These are phyloP conservation scores for Poeciliopsis retropinna DNA, from an alignment of 2,113 vertebrate species.

Conservation along the genomic window DNA sequence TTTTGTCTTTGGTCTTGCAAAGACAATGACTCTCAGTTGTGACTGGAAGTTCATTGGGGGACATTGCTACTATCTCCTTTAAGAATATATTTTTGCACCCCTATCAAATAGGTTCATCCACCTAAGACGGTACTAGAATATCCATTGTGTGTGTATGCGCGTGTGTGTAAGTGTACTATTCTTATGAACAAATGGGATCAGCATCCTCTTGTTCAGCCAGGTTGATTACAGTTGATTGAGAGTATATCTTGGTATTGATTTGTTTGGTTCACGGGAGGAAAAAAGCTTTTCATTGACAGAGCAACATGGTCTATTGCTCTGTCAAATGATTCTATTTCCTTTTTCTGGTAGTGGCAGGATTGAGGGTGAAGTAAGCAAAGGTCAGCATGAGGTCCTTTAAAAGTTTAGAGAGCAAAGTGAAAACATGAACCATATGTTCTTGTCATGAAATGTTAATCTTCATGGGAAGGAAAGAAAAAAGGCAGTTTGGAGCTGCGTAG, in stretches of 20 bases:
- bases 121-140: not conserved
- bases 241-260: slow-evolving; percentile 73
- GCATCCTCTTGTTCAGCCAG: slow-evolving; percentile 44
- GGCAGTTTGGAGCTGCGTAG: slow-evolving; percentile 27
- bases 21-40: not conserved
- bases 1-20: not conserved
- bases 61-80: not conserved
- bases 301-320: slow-evolving; percentile 16
- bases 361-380: slow-evolving; percentile 30
- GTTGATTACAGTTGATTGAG: slow-evolving; percentile 67
- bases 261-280: slow-evolving; percentile 62
- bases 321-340: slow-evolving; percentile 13
- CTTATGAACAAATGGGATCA: slow-evolving; percentile 25
- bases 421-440: not conserved
- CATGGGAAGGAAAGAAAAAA: slow-evolving; percentile 4
- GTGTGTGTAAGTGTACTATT: slow-evolving; percentile 10
- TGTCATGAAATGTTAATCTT: slow-evolving; percentile 29
- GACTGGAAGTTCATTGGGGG: not conserved
- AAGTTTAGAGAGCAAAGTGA: not conserved
- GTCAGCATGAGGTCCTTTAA: slow-evolving; percentile 18
- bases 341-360: slow-evolving; percentile 1
- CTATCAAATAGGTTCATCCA: not conserved
- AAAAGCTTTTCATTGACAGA: slow-evolving; percentile 35
- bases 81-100: not conserved
- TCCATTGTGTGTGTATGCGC: not conserved